Evolutionary conservation across 1,140 invertebrate genomes (phyloP), one percentile per base, ranked within the genome.

Genomic region (Hylaeus anthracinus): DNA sequence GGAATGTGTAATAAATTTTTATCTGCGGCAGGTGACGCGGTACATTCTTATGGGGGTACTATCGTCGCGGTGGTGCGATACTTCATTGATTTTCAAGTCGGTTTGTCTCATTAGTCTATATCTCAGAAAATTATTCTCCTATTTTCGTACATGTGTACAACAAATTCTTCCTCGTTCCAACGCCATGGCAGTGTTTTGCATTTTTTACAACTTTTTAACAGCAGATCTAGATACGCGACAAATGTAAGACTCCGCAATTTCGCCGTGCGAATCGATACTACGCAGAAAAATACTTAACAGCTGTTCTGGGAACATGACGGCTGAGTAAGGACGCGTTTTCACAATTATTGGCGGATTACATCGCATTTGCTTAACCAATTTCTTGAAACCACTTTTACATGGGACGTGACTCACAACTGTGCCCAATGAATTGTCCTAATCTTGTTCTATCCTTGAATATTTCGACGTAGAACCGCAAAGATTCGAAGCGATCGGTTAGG

Each of bases 181-280:
- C 15, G 5, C 12, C 1, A 66, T 5, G 5, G 56, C 3, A 14
- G 8, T 58, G n/a, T 45, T 8, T 45, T 61, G 45, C 15, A n/a
- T 51, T 12, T 61, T 78, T 78, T 60, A 78, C 58, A 26, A 71
- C 39, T 71, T 37, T 12, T 53, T n/a, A 51, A 61, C 37, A 10
- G 15, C 12, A 5, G 37, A 37, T 71, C 67, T 63, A 10, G 6
- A 37, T 63, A 63, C n/a, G 58, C 15, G 48, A 43, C 67, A 60
- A 78, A 61, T 43, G 12, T 1, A 12, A 63, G 3, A 39, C 3
- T 26, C 39, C 9, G 64, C 10, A 48, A 41, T 58, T 48, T 58
- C 12, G 5, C 9, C 8, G n/a, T 37, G 45, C 60, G 39, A 1
- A 10, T 9, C 0, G 6, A 37, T 4, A 8, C 14, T 37, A 26